These are phyloP conservation scores for Macrotis lagotis DNA, from an alignment of 2,113 vertebrate genomes.

Conservation along the genomic window DNA sequence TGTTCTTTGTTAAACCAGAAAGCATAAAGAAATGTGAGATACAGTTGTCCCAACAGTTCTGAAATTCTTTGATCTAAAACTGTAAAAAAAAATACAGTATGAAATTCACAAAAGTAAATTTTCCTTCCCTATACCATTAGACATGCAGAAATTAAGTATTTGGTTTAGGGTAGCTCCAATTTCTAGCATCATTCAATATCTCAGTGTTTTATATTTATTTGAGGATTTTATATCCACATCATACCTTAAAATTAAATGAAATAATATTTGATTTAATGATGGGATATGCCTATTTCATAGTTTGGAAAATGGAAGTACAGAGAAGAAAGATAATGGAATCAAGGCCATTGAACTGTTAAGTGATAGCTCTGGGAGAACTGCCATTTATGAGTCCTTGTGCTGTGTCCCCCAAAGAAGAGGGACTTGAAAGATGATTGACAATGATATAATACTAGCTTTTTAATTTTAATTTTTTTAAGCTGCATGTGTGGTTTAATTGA, in stretches of 20 bases:
- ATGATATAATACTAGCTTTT: background rate
- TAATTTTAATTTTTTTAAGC: background rate
- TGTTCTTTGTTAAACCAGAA: background rate
- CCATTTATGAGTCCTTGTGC: background rate
- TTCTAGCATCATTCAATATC: background rate
- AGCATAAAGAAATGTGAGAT: background rate
- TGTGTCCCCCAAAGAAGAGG: background rate
- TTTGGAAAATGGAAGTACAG: slow-evolving; percentile 45
- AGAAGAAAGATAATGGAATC: slow-evolving; percentile 37
- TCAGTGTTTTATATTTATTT: slow-evolving; percentile 19
- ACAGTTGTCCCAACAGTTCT: background rate
- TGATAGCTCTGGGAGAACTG: background rate
- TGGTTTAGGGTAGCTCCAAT: background rate
- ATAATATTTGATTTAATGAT: background rate
- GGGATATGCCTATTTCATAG: background rate
- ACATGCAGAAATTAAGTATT: background rate
- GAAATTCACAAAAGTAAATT: background rate
- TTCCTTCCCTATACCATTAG: slow-evolving; percentile 1
- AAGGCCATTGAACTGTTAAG: slow-evolving; percentile 42
- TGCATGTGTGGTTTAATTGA: background rate
- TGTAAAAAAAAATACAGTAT: background rate
- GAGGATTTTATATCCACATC: background rate
- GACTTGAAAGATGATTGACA: background rate
- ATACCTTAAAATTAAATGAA: background rate
- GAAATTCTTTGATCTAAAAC: slow-evolving; percentile 12